Evolutionary conservation across 2,888 invertebrate species (phyloP).

Genomic region (Tinea semifulvella): DNA sequence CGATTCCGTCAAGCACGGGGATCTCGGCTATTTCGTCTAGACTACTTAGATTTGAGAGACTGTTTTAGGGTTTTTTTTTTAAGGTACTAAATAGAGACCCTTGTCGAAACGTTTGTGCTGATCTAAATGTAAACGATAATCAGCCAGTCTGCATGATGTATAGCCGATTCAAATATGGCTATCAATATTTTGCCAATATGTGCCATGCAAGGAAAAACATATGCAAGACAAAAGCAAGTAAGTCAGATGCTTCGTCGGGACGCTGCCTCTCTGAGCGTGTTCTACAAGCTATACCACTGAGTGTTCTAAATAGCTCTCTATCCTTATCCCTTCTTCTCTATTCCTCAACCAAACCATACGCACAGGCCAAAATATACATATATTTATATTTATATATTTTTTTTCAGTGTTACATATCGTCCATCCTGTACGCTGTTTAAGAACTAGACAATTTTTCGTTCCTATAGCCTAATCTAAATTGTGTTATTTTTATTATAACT

Average conservation of each 20-base stretch:
- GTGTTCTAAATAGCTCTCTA: too few relatives aligned
- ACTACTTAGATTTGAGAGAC: too few relatives aligned
- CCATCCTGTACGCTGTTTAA: slow-evolving; percentile 39
- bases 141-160: slow-evolving; percentile 54
- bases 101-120: slow-evolving; percentile 37
- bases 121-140: slow-evolving; percentile 33
- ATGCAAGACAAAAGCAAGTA: slow-evolving; percentile 44
- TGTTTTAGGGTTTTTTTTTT: too few relatives aligned
- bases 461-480: slow-evolving; percentile 26
- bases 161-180: slow-evolving; percentile 49
- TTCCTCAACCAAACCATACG: too few relatives aligned
- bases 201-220: slow-evolving; percentile 48
- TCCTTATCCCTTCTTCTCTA: too few relatives aligned
- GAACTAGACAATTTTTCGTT: slow-evolving; percentile 37
- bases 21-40: too few relatives aligned
- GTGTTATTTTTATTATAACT: too few relatives aligned
- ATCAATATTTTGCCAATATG: slow-evolving; percentile 43
- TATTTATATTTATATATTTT: slow-evolving; percentile 18
- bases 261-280: too few relatives aligned
- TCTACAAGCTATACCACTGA: too few relatives aligned
- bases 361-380: too few relatives aligned
- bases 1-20: too few relatives aligned
- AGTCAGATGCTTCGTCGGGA: too few relatives aligned
- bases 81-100: neutral
- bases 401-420: slow-evolving; percentile 47